Percentiles rank a stretch among this genome's conserved stretches.
Conservation (phyloP, 2,113 vertebrate genomes). For the Microcebus jonahi region DNA sequence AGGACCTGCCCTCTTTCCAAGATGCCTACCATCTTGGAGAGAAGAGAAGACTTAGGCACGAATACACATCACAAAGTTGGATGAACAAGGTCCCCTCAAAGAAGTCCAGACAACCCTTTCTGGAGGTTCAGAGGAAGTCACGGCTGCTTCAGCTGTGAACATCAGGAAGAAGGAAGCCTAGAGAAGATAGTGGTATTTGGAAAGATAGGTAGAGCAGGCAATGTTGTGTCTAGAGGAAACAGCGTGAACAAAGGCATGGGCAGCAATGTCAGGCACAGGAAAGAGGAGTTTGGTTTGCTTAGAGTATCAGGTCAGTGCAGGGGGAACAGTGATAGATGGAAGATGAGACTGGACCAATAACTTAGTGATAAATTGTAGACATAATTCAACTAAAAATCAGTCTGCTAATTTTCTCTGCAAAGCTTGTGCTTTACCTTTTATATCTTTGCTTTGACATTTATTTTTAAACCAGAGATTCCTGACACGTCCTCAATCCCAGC, state of each 20-base stretch:
- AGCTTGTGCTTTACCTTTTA: neutral
- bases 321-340: neutral
- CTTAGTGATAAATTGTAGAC: neutral
- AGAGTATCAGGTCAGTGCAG: neutral
- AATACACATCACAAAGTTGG: neutral
- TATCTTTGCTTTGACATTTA: neutral
- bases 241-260: neutral
- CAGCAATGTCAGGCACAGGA: too few species aligned
- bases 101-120: neutral
- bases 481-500: neutral
- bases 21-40: neutral
- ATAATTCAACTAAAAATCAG: neutral
- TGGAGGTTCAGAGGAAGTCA: neutral
- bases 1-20: neutral
- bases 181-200: neutral
- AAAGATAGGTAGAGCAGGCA: neutral
- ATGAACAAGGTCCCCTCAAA: neutral
- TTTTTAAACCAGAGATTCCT: slow-evolving; percentile 40
- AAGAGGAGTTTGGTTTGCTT: neutral
- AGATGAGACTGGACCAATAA: neutral
- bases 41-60: neutral
- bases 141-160: neutral
- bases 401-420: slow-evolving; percentile 30
- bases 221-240: neutral
- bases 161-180: neutral